Conservation (phyloP, 2,113 vertebrate genomes). For the Formicarius rufipectus region DNA sequence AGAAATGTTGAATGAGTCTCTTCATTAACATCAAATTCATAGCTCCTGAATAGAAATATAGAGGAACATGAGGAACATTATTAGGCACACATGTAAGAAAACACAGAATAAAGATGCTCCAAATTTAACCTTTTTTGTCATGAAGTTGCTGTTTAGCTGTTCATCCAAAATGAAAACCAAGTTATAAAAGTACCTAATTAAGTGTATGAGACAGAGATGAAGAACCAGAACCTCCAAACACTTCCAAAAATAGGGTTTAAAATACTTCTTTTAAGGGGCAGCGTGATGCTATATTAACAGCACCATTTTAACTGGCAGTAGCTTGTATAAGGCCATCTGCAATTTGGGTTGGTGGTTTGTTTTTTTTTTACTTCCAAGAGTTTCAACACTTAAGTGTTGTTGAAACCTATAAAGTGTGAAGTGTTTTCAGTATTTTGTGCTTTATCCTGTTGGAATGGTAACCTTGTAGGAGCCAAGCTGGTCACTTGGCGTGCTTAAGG, state of each 20-base stretch:
- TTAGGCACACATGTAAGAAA: neutral
- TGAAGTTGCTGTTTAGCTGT: neutral
- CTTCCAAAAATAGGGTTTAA: neutral
- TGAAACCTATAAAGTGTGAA: neutral
- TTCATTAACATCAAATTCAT: slow-evolving; percentile 10
- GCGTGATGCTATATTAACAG: neutral
- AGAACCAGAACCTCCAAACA: neutral
- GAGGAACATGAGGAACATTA: neutral
- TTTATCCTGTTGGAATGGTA: neutral
- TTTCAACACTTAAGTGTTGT: neutral
- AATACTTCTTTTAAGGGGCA: neutral
- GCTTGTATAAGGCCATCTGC: neutral
- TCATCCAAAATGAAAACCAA: neutral
- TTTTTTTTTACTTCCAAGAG: neutral
- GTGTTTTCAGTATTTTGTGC: neutral
- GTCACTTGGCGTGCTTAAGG: neutral
- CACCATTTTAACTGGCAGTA: neutral
- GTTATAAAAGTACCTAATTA: neutral
- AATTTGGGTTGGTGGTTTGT: neutral
- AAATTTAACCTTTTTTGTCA: neutral
- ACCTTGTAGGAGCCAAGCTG: neutral
- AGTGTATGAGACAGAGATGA: neutral
- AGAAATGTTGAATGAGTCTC: neutral
- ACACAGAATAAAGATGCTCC: neutral
- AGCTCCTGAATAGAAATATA: neutral